Conservation (phyloP, 2,797 vertebrate genomes). For the Myotis myotis region DNA sequence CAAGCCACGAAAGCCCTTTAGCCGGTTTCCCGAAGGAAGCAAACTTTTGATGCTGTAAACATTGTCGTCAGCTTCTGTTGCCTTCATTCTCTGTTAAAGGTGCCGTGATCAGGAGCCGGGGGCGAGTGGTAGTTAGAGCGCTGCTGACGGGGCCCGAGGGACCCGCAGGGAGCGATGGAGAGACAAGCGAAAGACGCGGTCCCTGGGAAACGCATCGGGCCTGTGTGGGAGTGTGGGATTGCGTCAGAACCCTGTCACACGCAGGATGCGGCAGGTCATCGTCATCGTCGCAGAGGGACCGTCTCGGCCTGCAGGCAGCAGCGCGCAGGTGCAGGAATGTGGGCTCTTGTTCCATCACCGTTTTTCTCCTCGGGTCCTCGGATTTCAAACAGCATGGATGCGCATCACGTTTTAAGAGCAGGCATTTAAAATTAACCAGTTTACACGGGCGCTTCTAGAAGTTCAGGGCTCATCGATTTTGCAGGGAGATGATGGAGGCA, state of each 20-base stretch:
- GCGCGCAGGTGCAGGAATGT: fast-evolving
- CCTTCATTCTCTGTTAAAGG: constrained; percentile 18
- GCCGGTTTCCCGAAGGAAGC: constrained; percentile 68
- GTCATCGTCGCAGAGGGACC: fast-evolving
- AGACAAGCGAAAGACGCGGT: fast-evolving
- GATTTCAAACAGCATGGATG: fast-evolving
- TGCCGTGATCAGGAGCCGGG: fast-evolving
- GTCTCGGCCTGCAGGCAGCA: fast-evolving
- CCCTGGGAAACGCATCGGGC: fast-evolving
- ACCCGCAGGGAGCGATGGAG: not conserved
- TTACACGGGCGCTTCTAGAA: not conserved
- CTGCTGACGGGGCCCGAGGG: fast-evolving
- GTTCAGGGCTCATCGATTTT: not conserved
- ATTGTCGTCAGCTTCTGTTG: not conserved
- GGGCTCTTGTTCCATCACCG: fast-evolving
- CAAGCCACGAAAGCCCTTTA: constrained; percentile 83
- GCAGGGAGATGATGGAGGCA: not conserved
- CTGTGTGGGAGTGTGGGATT: fast-evolving
- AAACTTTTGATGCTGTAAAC: constrained; percentile 70
- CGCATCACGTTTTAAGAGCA: not conserved
- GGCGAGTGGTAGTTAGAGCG: not conserved
- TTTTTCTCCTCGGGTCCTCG: not conserved
- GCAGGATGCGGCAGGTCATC: fast-evolving
- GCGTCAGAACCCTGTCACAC: fast-evolving
- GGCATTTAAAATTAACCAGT: not conserved